Percentiles rank a stretch among this genome's conserved stretches.
Evolutionary conservation across 1,140 invertebrate species (phyloP).

Genomic region (Limonius californicus): DNA sequence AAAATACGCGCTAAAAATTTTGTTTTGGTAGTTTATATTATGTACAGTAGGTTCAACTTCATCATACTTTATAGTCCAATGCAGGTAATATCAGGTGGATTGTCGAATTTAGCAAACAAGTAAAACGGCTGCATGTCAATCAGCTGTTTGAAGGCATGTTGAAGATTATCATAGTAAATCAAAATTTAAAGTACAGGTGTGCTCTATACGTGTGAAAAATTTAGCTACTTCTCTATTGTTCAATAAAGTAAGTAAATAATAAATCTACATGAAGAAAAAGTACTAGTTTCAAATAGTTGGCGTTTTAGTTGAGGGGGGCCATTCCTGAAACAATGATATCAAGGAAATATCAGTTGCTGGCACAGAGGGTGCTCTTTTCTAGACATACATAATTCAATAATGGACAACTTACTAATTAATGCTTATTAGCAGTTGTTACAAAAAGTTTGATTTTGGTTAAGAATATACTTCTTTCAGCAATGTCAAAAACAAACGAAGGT

Average conservation of each 20-base stretch:
- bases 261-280: background rate
- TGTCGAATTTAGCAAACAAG: background rate
- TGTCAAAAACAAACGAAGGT: slow-evolving; percentile 4
- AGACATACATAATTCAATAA: slow-evolving; percentile 1
- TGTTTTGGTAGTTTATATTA: background rate
- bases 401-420: too few relatives aligned
- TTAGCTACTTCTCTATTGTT: background rate
- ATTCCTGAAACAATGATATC: background rate
- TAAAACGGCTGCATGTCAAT: background rate
- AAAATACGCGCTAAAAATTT: background rate
- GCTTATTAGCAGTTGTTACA: background rate
- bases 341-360: background rate
- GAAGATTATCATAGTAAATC: background rate
- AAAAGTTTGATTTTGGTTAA: background rate
- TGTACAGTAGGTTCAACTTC: background rate
- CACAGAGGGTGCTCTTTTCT: slow-evolving; percentile 1
- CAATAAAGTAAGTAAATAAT: background rate
- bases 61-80: background rate
- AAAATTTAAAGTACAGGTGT: background rate
- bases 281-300: background rate
- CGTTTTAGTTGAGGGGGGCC: background rate
- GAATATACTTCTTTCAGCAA: background rate
- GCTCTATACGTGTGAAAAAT: background rate
- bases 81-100: background rate
- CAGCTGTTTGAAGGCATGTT: background rate